Evolutionary conservation across 2,888 invertebrate genomes (phyloP).

Genomic region (Stratiomys singularior): DNA sequence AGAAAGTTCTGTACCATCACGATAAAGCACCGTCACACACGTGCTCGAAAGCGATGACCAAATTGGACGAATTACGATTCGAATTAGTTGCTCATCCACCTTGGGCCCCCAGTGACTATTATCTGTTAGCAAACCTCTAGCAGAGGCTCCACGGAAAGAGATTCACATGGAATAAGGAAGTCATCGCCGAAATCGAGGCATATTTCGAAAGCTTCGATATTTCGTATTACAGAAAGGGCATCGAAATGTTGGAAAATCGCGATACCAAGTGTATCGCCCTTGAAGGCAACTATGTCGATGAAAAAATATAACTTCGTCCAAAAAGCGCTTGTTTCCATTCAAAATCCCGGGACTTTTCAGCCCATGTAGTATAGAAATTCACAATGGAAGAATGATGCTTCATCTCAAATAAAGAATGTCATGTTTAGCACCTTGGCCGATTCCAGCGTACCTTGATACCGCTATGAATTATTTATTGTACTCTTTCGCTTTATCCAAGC

Average conservation of each 20-base stretch:
- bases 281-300: neutral
- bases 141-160: neutral
- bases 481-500: no score
- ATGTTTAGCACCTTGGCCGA: no score
- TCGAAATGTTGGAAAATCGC: neutral
- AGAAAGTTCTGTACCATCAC: slow-evolving; percentile 7
- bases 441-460: no score
- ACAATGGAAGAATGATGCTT: no score
- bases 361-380: no score
- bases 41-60: neutral
- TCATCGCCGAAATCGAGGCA: neutral
- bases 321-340: no score
- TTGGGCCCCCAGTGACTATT: neutral
- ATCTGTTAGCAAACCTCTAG: neutral
- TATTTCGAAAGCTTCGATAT: neutral
- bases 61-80: neutral
- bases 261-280: neutral
- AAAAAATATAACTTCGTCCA: slow-evolving; percentile 16
- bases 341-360: no score
- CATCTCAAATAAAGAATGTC: no score
- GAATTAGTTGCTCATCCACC: neutral
- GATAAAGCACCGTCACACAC: neutral
- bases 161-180: neutral
- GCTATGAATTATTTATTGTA: no score
- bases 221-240: no score